Evolutionary conservation across 2,113 vertebrate species (phyloP).

Genomic region (Barbus barbus): DNA sequence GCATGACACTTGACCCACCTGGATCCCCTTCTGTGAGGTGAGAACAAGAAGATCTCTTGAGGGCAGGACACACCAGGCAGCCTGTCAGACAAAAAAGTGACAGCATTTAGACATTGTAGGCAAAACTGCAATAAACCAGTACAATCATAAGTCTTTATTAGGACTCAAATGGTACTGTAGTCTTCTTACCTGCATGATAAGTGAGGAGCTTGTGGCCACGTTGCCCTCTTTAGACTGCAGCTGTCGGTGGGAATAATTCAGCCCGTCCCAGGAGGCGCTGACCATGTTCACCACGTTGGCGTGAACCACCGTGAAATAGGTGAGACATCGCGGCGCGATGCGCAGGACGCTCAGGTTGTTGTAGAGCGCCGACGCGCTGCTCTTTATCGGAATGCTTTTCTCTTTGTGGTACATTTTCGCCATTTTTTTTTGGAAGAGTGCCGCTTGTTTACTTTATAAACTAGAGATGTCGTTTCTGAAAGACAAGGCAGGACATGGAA

Average conservation of each 20-base stretch:
- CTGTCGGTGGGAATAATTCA: constrained; percentile 84
- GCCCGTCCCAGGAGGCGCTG: constrained; percentile 79
- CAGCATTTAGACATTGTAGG: not conserved
- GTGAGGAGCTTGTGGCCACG: constrained; percentile 73
- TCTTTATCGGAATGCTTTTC: constrained; percentile 80
- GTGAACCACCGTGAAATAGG: constrained; percentile 82
- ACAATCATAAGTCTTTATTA: not conserved
- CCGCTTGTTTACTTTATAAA: not conserved
- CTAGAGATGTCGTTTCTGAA: not conserved
- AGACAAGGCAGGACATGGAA: not conserved
- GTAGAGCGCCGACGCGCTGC: constrained; percentile 84
- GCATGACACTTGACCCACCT: constrained; percentile 72
- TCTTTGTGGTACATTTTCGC: constrained; percentile 83
- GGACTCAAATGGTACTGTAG: not conserved
- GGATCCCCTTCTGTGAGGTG: constrained; percentile 89
- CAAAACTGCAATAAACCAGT: not conserved
- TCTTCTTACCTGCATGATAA: constrained; percentile 84
- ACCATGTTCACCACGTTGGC: constrained; percentile 84
- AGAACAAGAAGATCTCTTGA: constrained; percentile 87
- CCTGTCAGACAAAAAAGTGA: constrained; percentile 66
- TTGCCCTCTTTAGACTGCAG: constrained; percentile 84
- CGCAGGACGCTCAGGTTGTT: constrained; percentile 90
- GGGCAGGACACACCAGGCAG: constrained; percentile 86
- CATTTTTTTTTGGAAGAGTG: constrained; percentile 25
- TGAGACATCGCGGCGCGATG: constrained; percentile 73